phyloP scores from a whole-genome alignment of 2,113 vertebrate genomes.

The Scartelaos histophorus region DNA sequence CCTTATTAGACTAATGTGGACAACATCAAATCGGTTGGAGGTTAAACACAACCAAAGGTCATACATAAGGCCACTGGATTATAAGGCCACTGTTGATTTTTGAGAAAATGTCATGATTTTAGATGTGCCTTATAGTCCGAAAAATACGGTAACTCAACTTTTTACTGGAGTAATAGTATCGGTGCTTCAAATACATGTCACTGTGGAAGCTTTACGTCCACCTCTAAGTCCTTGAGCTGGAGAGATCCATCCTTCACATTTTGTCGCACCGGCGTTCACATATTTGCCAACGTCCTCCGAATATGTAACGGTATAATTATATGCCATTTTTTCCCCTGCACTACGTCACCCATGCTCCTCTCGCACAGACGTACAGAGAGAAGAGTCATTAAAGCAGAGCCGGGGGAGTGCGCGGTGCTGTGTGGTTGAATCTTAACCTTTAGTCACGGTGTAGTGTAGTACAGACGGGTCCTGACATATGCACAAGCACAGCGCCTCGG shows the following conservation, averaged over 20 bases:
- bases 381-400: slow-evolving; percentile 31
- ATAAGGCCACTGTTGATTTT: too few species aligned
- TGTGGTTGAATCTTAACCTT: slow-evolving; percentile 32
- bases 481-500: slow-evolving; percentile 23
- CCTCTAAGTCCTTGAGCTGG: not conserved
- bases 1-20: too few species aligned
- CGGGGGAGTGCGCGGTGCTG: slow-evolving; percentile 9
- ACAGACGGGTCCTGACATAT: slow-evolving; percentile 30
- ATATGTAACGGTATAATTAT: not conserved
- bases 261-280: not conserved
- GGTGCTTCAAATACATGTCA: too few species aligned
- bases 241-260: not conserved
- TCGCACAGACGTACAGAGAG: not conserved
- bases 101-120: too few species aligned
- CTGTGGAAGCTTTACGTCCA: not conserved
- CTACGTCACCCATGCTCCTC: not conserved
- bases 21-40: too few species aligned
- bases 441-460: slow-evolving; percentile 26
- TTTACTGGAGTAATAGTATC: too few species aligned
- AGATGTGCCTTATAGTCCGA: too few species aligned
- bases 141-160: too few species aligned
- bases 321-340: not conserved
- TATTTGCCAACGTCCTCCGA: not conserved
- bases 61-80: too few species aligned
- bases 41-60: too few species aligned